Base-by-base conservation (phyloP, 2,888 invertebrate genomes). In the Drosophila demipolita region DNA sequence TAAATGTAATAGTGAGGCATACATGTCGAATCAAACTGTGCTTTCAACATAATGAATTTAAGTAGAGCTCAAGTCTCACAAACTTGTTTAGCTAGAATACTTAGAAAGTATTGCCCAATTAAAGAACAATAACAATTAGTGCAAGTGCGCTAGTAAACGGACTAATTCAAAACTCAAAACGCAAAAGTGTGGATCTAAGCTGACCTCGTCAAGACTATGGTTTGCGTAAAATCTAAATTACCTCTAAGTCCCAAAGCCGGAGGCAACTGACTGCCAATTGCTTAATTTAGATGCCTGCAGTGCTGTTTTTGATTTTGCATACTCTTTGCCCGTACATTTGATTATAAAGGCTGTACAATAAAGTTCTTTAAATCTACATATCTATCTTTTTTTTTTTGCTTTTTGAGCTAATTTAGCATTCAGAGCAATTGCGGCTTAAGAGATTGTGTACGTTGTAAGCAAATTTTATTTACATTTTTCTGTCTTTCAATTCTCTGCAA, bases 81-180 rank as follows among this genome's bases (percentile, higher is more conserved):
- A 40, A 40, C 40, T n/a, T 40, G 9, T n/a, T n/a, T 15, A 15
- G 45, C 20, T 23, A 20, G 20, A 45, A 45, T 45, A 20, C 20
- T 20, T 45, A 7, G 45, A 15, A 45, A 45, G 45, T 15, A 45
- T 15, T 45, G 8, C 45, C 8, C 45, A 45, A 45, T 45, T 45
- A 45, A 45, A 23, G 45, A 45, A 45, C 45, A 45, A 45, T 45
- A 23, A 23, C 45, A 45, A 45, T 45, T 45, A 45, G 45, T 45
- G 45, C 45, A 45, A 8, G 45, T 17, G 45, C 45, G 20, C 20
- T 20, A 23, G 45, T 23, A 45, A 45, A 23, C 20, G 23, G 15
- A 45, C 45, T 23, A 45, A 45, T 45, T 45, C 15, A 15, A 15
- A 45, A 45, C 15, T 23, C 20, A 45, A 45, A 36, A 6, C 36